phyloP scores from a whole-genome alignment of 2,797 vertebrate species.

The Erithacus rubecula region DNA sequence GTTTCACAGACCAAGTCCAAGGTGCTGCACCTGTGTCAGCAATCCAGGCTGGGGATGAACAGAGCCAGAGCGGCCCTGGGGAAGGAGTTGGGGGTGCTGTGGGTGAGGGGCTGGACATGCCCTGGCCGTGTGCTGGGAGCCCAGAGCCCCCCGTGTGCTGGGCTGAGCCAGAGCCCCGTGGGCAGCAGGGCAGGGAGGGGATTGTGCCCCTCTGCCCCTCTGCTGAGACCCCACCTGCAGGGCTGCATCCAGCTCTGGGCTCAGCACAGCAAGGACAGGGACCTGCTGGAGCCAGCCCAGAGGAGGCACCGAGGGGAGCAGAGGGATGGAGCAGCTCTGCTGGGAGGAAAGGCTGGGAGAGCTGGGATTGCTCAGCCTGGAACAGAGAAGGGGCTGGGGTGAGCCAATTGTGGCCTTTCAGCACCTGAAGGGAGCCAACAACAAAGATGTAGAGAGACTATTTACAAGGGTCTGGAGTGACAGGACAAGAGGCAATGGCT shows the following conservation, averaged over 20 bases:
- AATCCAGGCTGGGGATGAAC: neutral
- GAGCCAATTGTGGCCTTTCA: fast-evolving
- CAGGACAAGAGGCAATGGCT: fast-evolving
- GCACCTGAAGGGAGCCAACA: fast-evolving
- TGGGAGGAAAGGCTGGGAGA: neutral
- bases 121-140: neutral
- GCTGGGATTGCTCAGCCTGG: fast-evolving
- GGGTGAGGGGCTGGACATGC: neutral
- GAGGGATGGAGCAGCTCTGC: neutral
- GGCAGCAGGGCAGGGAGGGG: too few relatives aligned
- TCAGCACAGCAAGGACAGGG: too few relatives aligned
- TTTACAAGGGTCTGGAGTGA: fast-evolving
- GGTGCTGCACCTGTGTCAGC: neutral
- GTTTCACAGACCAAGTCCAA: neutral
- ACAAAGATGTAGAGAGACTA: neutral
- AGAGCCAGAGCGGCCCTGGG: neutral
- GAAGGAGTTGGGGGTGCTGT: neutral
- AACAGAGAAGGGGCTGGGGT: fast-evolving
- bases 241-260: too few relatives aligned
- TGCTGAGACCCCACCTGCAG: too few relatives aligned
- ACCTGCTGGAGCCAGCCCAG: too few relatives aligned
- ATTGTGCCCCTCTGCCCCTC: too few relatives aligned
- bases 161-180: too few relatives aligned
- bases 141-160: neutral
- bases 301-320: neutral